These are phyloP conservation scores for Neosalanx taihuensis DNA, from an alignment of 2,797 vertebrate species.

Conservation along the genomic window DNA sequence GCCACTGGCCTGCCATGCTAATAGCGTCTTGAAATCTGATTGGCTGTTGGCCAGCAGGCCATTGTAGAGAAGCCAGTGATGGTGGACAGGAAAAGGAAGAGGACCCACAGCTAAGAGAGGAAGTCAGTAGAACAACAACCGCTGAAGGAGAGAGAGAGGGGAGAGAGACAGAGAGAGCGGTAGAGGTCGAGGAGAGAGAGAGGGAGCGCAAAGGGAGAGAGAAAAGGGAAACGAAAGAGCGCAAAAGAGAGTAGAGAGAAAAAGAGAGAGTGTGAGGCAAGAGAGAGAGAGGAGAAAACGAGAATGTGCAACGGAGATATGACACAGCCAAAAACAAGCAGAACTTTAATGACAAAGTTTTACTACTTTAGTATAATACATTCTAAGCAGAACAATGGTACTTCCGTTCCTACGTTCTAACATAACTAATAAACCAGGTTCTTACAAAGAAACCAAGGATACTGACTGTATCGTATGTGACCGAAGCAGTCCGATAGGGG, in stretches of 20 bases:
- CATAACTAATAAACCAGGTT: neutral
- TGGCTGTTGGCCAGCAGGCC: slow-evolving; percentile 79
- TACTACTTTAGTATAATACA: neutral
- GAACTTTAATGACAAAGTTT: neutral
- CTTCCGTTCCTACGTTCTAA: neutral
- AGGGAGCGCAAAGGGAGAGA: neutral
- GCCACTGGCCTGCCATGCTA: slow-evolving; percentile 57
- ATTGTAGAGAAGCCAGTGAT: slow-evolving; percentile 78
- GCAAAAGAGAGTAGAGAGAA: neutral
- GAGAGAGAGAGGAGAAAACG: slow-evolving; percentile 52
- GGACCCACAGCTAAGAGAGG: slow-evolving; percentile 83
- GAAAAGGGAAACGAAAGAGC: slow-evolving; percentile 5
- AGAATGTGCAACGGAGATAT: neutral
- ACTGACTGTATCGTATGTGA: neutral
- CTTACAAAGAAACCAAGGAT: neutral
- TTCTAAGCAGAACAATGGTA: neutral
- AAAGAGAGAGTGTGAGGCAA: slow-evolving; percentile 49
- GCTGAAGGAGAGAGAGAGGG: slow-evolving; percentile 33
- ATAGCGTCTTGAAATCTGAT: slow-evolving; percentile 77
- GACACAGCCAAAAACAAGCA: neutral
- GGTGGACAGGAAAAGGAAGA: slow-evolving; percentile 92
- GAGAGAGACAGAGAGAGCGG: slow-evolving; percentile 71
- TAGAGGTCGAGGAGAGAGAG: slow-evolving; percentile 27
- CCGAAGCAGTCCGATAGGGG: neutral
- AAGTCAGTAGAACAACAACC: slow-evolving; percentile 81